These are phyloP conservation scores for Thalassoma bifasciatum DNA, from an alignment of 2,113 vertebrate genomes.

Conservation along the genomic window DNA sequence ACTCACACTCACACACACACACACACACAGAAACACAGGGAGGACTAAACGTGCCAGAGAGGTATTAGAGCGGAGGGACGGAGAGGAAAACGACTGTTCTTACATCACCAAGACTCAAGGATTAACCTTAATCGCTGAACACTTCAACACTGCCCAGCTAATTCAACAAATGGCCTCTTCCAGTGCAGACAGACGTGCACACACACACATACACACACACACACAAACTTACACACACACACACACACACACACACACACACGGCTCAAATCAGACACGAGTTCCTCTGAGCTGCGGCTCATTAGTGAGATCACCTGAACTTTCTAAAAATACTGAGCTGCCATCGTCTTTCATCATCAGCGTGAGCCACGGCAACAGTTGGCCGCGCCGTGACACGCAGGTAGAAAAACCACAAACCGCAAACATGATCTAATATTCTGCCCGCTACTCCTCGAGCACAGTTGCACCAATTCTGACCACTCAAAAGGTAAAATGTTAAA, in stretches of 20 bases:
- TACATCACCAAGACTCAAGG: conserved; percentile 67
- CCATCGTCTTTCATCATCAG: neutral
- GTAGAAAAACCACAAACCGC: neutral
- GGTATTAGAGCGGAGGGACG: conserved; percentile 30
- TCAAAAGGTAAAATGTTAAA: too few species aligned
- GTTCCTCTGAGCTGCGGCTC: conserved; percentile 58
- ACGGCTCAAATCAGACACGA: conserved; percentile 22
- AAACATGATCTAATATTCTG: too few species aligned
- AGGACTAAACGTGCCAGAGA: conserved; percentile 30
- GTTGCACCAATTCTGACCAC: too few species aligned
- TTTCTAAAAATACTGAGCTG: conserved; percentile 55
- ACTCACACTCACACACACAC: conserved; percentile 13
- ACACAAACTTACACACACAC: conserved; percentile 9
- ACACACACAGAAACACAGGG: conserved; percentile 18
- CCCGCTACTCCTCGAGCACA: too few species aligned
- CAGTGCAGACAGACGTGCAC: conserved; percentile 9
- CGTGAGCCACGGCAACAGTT: neutral
- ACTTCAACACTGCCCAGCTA: conserved; percentile 74
- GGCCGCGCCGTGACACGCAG: neutral
- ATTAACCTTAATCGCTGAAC: conserved; percentile 75
- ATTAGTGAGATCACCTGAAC: conserved; percentile 69
- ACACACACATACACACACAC: conserved; percentile 1
- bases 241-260: conserved; percentile 31
- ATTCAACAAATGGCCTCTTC: conserved; percentile 75
- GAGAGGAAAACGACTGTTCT: conserved; percentile 26